phyloP scores from a whole-genome alignment of 2,113 vertebrate genomes.

The Circaetus gallicus region DNA sequence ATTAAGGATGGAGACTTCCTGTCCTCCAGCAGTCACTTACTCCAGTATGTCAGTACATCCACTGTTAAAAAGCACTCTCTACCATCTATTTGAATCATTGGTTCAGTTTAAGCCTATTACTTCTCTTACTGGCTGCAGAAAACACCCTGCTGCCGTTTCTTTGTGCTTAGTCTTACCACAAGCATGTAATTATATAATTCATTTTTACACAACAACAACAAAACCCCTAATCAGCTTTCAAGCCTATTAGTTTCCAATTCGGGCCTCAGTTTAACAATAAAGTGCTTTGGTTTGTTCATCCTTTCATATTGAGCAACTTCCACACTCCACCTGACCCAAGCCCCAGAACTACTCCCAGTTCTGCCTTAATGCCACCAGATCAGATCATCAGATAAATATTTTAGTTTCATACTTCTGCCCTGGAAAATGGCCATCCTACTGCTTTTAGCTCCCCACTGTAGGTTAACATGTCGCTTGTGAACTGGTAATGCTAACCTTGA shows the following conservation, averaged over 20 bases:
- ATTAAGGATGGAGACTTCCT: background rate
- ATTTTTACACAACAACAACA: background rate
- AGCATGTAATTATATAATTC: background rate
- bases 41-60: background rate
- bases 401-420: background rate
- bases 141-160: background rate
- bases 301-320: background rate
- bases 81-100: background rate
- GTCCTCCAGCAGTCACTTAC: background rate
- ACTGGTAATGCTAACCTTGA: background rate
- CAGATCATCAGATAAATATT: background rate
- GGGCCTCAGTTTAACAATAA: background rate
- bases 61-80: background rate
- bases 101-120: background rate
- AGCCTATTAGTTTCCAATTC: background rate
- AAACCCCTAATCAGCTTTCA: background rate
- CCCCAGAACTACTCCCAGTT: background rate
- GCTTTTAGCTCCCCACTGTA: background rate
- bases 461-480: background rate
- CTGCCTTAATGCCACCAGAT: background rate
- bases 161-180: background rate
- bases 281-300: background rate
- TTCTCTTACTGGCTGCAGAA: background rate
- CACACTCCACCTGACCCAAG: background rate
- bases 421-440: background rate